Conservation (phyloP, 1,140 invertebrate species). For the Drosophila tristis region DNA sequence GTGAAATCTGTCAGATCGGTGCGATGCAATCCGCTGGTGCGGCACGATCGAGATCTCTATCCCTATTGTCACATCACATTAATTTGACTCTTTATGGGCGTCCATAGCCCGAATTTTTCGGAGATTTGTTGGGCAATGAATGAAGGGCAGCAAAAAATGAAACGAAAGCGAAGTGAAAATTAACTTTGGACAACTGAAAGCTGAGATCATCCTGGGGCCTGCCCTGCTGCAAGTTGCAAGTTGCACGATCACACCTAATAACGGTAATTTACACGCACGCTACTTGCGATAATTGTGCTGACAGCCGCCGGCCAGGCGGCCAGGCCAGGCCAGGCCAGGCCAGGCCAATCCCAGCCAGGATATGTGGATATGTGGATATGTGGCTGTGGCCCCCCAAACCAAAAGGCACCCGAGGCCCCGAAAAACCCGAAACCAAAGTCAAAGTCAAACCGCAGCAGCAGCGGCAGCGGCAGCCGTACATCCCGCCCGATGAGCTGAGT, state of each 20-base stretch:
- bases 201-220: constrained; percentile 1
- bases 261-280: constrained; percentile 83
- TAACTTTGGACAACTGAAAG: constrained; percentile 3
- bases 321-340: constrained; percentile 20
- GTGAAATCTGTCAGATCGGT: constrained; percentile 64
- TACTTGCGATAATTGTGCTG: constrained; percentile 67
- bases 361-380: too few species aligned
- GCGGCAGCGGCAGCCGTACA: constrained; percentile 37
- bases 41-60: constrained; percentile 22
- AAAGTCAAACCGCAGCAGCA: constrained; percentile 33
- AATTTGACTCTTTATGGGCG: constrained; percentile 82
- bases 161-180: constrained; percentile 67
- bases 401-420: constrained; percentile 12
- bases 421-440: constrained; percentile 20
- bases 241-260: constrained; percentile 83
- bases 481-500: constrained; percentile 72
- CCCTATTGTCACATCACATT: constrained; percentile 67
- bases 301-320: constrained; percentile 14
- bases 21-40: neutral
- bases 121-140: constrained; percentile 14
- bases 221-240: constrained; percentile 10
- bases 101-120: constrained; percentile 22
- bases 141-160: neutral
- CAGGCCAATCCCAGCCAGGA: too few species aligned
- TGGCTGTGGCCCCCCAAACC: constrained; percentile 21